Percentiles rank a stretch among this genome's conserved stretches.
Evolutionary conservation across 2,113 vertebrate species (phyloP).

Genomic region (Lepus americanus): DNA sequence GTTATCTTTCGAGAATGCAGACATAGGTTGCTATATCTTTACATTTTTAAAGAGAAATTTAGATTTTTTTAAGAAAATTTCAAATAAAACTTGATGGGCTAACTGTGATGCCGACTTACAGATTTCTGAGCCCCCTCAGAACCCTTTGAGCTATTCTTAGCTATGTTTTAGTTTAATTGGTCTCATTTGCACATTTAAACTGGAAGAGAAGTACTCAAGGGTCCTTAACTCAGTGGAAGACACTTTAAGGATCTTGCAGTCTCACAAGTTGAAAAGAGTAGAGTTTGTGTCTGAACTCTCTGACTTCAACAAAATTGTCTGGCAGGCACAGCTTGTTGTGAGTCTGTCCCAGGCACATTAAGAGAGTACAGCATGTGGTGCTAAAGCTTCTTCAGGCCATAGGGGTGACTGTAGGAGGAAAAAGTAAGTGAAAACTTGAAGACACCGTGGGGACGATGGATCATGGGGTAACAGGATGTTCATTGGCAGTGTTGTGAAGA

Average conservation of each 20-base stretch:
- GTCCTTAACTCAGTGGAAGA: constrained; percentile 8
- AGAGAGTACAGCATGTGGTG: constrained; percentile 1
- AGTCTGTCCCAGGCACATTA: neutral
- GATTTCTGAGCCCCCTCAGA: constrained; percentile 16
- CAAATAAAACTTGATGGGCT: neutral
- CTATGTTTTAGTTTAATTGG: neutral
- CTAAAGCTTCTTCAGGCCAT: neutral
- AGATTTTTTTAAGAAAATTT: constrained; percentile 52
- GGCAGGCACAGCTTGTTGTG: neutral
- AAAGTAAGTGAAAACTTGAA: neutral
- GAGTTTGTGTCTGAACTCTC: neutral
- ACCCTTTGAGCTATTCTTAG: constrained; percentile 1
- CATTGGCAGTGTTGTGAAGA: neutral
- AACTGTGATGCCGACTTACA: neutral
- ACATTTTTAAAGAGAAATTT: constrained; percentile 48
- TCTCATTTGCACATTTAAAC: constrained; percentile 42
- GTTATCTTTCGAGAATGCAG: neutral
- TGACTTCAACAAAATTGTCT: constrained; percentile 41
- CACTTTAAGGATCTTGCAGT: neutral
- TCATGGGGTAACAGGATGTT: constrained; percentile 22
- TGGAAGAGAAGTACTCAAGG: constrained; percentile 31
- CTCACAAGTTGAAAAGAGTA: neutral
- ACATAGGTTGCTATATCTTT: neutral
- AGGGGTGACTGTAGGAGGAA: neutral
- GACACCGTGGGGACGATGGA: neutral